Conservation (phyloP, 2,797 vertebrate species). For the Sebastiscus tertius region DNA sequence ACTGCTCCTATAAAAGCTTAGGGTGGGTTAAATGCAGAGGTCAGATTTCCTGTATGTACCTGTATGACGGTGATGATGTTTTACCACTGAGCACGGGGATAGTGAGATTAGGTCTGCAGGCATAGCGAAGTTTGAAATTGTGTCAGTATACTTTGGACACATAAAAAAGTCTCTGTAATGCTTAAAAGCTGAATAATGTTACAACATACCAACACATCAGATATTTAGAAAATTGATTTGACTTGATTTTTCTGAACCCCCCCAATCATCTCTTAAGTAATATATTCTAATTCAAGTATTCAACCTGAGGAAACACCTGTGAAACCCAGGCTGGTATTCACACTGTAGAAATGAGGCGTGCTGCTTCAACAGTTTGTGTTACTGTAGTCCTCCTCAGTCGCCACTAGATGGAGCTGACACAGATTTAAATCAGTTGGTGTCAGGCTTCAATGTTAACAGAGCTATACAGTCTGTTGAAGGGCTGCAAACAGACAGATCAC, state of each 20-base stretch:
- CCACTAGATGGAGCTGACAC: conserved; percentile 67
- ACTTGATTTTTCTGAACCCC: not conserved
- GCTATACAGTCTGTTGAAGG: not conserved
- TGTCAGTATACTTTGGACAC: not conserved
- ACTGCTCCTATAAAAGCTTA: too few relatives aligned
- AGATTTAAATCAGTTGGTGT: conserved; percentile 14
- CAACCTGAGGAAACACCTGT: conserved; percentile 33
- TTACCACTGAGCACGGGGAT: not conserved
- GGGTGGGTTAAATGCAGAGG: too few relatives aligned
- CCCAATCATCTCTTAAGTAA: not conserved
- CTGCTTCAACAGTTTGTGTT: too few relatives aligned
- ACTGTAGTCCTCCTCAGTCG: not conserved
- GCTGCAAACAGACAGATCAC: conserved; percentile 11
- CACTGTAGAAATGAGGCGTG: not conserved
- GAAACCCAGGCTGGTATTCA: not conserved
- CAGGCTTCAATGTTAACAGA: not conserved
- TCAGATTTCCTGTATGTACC: too few relatives aligned
- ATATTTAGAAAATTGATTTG: not conserved
- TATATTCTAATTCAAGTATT: not conserved
- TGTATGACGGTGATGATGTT: too few relatives aligned
- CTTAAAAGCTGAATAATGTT: not conserved
- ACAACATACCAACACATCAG: not conserved
- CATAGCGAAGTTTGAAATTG: not conserved
- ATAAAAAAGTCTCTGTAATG: not conserved
- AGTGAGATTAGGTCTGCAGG: not conserved